Percentiles rank a stretch among this genome's conserved stretches.
Evolutionary conservation across 2,797 vertebrate genomes (phyloP).

Genomic region (Echiichthys vipera): DNA sequence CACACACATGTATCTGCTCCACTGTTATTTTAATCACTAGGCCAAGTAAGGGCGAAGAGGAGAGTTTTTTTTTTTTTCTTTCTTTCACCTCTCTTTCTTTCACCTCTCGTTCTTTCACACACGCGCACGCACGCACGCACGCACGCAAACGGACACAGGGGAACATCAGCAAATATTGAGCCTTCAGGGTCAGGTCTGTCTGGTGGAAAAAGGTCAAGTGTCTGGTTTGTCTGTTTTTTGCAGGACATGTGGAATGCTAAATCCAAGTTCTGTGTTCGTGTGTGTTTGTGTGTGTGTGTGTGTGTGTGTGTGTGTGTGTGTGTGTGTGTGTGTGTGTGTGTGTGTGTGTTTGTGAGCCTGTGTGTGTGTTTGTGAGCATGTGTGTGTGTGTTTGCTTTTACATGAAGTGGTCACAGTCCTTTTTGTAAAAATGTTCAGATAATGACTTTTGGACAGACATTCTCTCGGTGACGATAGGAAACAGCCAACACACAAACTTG

Average conservation of each 20-base stretch:
- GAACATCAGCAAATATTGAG: slow-evolving; percentile 48
- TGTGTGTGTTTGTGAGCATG: slow-evolving; percentile 17
- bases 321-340: too few species aligned
- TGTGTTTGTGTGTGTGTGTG: slow-evolving; percentile 6
- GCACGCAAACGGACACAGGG: slow-evolving; percentile 15
- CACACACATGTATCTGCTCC: slow-evolving; percentile 20
- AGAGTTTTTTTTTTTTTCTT: slow-evolving; percentile 24
- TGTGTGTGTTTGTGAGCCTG: too few species aligned
- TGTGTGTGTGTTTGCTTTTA: slow-evolving; percentile 4
- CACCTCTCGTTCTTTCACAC: slow-evolving; percentile 18
- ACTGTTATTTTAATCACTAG: slow-evolving; percentile 33
- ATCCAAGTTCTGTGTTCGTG: slow-evolving; percentile 40
- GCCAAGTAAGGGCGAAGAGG: slow-evolving; percentile 20
- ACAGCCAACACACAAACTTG: slow-evolving; percentile 26
- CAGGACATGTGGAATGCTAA: slow-evolving; percentile 61
- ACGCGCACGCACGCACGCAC: neutral
- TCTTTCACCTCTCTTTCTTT: slow-evolving; percentile 27
- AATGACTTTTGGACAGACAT: slow-evolving; percentile 25
- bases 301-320: neutral
- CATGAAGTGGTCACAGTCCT: neutral
- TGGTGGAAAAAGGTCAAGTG: slow-evolving; percentile 80
- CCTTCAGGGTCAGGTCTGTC: slow-evolving; percentile 72
- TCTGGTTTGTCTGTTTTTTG: slow-evolving; percentile 68
- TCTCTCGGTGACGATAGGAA: slow-evolving; percentile 28
- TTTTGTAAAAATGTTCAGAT: slow-evolving; percentile 30